These are phyloP conservation scores for Conus canariensis DNA, from an alignment of 2,888 invertebrate genomes.

Conservation along the genomic window DNA sequence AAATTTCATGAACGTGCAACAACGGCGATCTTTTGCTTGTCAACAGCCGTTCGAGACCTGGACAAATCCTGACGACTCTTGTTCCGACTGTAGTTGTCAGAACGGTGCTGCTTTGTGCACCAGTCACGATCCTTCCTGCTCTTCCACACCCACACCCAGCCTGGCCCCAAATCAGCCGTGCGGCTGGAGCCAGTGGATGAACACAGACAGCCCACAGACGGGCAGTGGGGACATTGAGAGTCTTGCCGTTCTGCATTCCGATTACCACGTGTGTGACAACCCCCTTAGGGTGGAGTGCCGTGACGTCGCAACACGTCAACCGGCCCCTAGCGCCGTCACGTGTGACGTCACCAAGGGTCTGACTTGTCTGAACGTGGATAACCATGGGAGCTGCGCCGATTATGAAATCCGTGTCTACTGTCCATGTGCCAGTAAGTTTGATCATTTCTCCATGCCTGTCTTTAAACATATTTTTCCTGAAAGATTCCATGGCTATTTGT, in stretches of 20 bases:
- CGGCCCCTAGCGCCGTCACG: slow-evolving; percentile 49
- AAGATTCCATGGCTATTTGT: background rate
- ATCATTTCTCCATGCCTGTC: too few species aligned
- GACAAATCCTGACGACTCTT: slow-evolving; percentile 81
- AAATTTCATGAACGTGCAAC: background rate
- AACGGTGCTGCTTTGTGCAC: slow-evolving; percentile 87
- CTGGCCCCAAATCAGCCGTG: slow-evolving; percentile 56
- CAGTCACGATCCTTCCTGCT: slow-evolving; percentile 63
- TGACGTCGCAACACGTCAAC: slow-evolving; percentile 39
- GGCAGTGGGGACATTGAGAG: slow-evolving; percentile 66
- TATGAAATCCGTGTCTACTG: slow-evolving; percentile 77
- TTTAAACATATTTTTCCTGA: background rate
- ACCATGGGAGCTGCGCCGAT: slow-evolving; percentile 67
- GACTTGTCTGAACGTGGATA: slow-evolving; percentile 81
- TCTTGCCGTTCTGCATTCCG: slow-evolving; percentile 37
- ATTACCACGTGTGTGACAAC: slow-evolving; percentile 54
- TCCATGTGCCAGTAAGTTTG: slow-evolving; percentile 79
- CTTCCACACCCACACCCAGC: slow-evolving; percentile 47
- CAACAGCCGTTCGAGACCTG: slow-evolving; percentile 85
- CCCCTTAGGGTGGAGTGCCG: slow-evolving; percentile 52
- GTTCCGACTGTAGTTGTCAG: slow-evolving; percentile 89
- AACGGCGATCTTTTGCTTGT: background rate
- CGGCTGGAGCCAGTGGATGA: slow-evolving; percentile 69
- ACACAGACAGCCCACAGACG: slow-evolving; percentile 60
- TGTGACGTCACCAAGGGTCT: slow-evolving; percentile 85